These are phyloP conservation scores for Muricea muricata DNA, from an alignment of 92 coral and sea anemone genomes.

Conservation along the genomic window DNA sequence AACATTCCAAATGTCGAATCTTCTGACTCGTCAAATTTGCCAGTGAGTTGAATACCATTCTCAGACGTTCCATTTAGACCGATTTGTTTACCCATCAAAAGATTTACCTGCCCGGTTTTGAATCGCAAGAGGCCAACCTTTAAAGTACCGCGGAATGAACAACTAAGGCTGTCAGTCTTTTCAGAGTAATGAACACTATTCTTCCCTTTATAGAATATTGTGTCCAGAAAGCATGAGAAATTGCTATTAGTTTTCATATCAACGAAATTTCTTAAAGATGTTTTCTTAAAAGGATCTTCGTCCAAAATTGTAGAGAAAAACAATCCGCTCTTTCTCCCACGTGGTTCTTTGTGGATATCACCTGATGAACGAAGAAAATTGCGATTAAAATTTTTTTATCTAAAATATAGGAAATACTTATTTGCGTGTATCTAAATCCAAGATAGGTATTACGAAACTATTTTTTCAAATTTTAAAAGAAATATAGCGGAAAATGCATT, in stretches of 20 bases:
- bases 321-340: background rate
- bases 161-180: background rate
- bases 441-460: no score
- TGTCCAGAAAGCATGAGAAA: constrained; percentile 10
- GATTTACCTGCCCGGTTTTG: background rate
- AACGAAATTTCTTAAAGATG: background rate
- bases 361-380: no score
- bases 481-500: background rate
- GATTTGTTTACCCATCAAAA: background rate
- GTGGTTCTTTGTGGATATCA: background rate
- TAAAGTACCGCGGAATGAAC: background rate
- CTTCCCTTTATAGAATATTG: background rate
- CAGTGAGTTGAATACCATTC: background rate
- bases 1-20: constrained; percentile 9
- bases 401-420: no score
- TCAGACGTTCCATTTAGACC: no score
- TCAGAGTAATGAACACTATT: background rate
- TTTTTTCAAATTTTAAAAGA: no score
- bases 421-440: no score
- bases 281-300: constrained; percentile 9
- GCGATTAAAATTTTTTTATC: no score
- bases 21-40: background rate
- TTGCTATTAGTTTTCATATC: background rate
- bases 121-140: constrained; percentile 12
- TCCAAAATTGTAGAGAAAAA: background rate